phyloP scores from a whole-genome alignment of 2,797 vertebrate species.

The Fratercula arctica region DNA sequence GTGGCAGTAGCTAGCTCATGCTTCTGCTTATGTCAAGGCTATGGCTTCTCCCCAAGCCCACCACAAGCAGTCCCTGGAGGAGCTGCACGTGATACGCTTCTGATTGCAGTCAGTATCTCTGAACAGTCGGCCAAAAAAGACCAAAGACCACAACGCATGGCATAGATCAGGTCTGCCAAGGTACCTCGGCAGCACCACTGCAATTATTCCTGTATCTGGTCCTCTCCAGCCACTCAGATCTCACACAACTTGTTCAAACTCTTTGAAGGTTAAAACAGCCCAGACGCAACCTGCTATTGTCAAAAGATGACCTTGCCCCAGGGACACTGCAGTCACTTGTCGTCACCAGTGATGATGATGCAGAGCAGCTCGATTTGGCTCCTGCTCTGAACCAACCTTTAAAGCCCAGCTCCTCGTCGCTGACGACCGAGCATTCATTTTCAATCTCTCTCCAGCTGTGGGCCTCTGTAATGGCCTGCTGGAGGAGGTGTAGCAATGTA shows the following conservation, averaged over 20 bases:
- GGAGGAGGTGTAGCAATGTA: not conserved
- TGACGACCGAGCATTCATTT: not conserved
- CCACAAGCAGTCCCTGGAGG: not conserved
- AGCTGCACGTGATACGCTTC: not conserved
- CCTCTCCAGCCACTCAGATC: not conserved
- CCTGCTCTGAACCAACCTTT: not conserved
- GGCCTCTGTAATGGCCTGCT: not conserved
- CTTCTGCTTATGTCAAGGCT: not conserved
- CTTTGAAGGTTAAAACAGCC: not conserved
- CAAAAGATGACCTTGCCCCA: not conserved
- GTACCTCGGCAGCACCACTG: not conserved
- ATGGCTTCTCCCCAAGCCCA: not conserved
- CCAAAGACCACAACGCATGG: not conserved
- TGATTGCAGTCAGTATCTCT: not conserved
- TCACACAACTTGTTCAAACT: not conserved
- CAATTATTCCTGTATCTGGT: not conserved
- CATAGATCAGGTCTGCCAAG: not conserved
- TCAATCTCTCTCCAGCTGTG: not conserved
- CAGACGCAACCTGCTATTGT: not conserved
- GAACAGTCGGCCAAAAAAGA: not conserved
- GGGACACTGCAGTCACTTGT: not conserved
- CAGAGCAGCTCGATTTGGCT: not conserved
- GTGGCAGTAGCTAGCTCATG: not conserved
- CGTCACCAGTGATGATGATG: not conserved
- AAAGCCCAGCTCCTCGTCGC: not conserved